Conservation (phyloP, 2,797 vertebrate genomes). For the Oreonectes daqikongensis region DNA sequence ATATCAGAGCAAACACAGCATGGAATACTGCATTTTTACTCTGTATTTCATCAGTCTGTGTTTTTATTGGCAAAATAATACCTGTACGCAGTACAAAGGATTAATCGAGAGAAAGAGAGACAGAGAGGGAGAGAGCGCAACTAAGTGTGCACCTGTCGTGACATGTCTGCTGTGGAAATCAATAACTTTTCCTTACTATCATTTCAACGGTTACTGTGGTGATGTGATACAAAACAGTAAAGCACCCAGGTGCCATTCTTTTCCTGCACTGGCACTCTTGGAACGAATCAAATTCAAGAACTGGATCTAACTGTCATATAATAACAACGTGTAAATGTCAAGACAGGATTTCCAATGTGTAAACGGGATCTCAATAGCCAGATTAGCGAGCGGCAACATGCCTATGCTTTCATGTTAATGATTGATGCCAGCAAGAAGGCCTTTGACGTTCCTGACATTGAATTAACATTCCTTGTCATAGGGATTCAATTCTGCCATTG, state of each 20-base stretch:
- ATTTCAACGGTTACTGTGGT: not conserved
- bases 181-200: not conserved
- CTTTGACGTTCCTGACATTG: slow-evolving; percentile 28
- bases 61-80: no score
- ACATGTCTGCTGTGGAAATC: not conserved
- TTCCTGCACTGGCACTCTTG: not conserved
- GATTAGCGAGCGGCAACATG: not conserved
- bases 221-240: not conserved
- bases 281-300: not conserved
- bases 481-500: not conserved
- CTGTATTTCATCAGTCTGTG: no score
- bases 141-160: not conserved
- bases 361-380: not conserved
- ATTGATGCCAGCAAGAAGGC: slow-evolving; percentile 18
- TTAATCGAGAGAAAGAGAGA: not conserved
- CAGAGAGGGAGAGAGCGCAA: not conserved
- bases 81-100: no score
- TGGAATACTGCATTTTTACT: not conserved
- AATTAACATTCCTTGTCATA: slow-evolving; percentile 33
- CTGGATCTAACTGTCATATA: not conserved
- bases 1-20: not conserved
- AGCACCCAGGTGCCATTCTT: not conserved
- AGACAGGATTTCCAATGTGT: not conserved
- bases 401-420: slow-evolving; percentile 15
- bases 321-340: not conserved